phyloP scores from a whole-genome alignment of 1,140 invertebrate species.

The Microvelia longipes region DNA sequence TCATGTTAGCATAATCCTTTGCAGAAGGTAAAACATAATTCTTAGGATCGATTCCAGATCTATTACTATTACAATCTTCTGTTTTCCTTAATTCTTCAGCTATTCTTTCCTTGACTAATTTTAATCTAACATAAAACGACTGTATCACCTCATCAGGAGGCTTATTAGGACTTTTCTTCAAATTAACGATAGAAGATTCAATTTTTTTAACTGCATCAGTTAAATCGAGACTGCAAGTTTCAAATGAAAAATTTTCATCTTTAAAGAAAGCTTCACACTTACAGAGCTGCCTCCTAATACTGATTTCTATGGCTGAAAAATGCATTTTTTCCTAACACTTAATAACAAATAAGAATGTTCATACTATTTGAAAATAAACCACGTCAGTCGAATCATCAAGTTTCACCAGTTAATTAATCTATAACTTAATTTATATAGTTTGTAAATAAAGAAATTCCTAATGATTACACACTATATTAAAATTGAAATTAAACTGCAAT shows the following conservation, averaged over 20 bases:
- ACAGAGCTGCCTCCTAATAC: neutral
- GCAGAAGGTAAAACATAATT: neutral
- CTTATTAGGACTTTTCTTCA: slow-evolving; percentile 1
- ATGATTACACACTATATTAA: too few relatives aligned
- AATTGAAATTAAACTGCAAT: too few relatives aligned
- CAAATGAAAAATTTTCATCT: neutral
- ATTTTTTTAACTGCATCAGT: neutral
- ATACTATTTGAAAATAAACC: too few relatives aligned
- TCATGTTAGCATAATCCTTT: neutral
- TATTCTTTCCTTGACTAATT: neutral
- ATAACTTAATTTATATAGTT: too few relatives aligned
- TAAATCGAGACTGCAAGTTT: neutral
- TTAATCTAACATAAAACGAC: neutral
- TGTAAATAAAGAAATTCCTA: too few relatives aligned
- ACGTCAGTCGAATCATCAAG: too few relatives aligned
- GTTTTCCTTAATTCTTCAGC: neutral
- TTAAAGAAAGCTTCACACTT: neutral
- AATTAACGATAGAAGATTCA: neutral
- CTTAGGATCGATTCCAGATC: neutral
- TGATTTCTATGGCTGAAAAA: slow-evolving; percentile 1
- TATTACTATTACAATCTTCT: neutral
- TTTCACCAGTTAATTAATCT: too few relatives aligned
- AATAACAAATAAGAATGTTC: too few relatives aligned
- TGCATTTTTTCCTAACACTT: neutral
- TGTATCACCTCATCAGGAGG: neutral